These are phyloP conservation scores for Alentia gelatinosa DNA, from an alignment of 2,888 invertebrate genomes.

Conservation along the genomic window DNA sequence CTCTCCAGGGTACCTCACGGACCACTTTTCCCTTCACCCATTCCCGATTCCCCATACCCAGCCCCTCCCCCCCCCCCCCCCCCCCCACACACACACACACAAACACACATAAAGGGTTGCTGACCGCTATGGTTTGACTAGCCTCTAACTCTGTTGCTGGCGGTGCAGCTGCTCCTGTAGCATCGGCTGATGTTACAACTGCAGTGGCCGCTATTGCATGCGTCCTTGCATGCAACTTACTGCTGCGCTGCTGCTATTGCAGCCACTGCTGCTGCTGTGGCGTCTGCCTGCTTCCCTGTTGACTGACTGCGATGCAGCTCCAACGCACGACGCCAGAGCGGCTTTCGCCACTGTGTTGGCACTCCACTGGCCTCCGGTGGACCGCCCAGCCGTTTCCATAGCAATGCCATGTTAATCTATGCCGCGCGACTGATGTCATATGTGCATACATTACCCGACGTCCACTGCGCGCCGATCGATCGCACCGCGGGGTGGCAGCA, in stretches of 20 bases:
- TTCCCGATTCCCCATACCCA: no score
- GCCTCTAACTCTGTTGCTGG: no score
- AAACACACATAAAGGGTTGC: no score
- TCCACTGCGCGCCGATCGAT: background rate
- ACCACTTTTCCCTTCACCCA: no score
- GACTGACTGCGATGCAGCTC: background rate
- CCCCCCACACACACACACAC: no score
- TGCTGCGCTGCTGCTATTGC: background rate
- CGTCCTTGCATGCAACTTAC: background rate
- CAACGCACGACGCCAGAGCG: background rate
- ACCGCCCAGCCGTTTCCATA: background rate
- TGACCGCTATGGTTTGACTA: no score
- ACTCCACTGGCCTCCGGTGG: background rate
- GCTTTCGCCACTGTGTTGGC: background rate
- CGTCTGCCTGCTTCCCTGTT: background rate
- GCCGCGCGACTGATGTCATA: background rate
- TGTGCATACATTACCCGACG: background rate
- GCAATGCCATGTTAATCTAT: conserved; percentile 26
- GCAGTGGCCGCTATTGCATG: background rate
- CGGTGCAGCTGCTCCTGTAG: background rate
- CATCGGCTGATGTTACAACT: background rate
- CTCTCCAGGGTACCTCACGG: no score
- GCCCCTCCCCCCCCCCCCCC: no score
- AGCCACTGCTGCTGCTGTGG: background rate
- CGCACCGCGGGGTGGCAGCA: background rate